Evolutionary conservation across 1,140 invertebrate genomes (phyloP).

Genomic region (Ruditapes philippinarum): DNA sequence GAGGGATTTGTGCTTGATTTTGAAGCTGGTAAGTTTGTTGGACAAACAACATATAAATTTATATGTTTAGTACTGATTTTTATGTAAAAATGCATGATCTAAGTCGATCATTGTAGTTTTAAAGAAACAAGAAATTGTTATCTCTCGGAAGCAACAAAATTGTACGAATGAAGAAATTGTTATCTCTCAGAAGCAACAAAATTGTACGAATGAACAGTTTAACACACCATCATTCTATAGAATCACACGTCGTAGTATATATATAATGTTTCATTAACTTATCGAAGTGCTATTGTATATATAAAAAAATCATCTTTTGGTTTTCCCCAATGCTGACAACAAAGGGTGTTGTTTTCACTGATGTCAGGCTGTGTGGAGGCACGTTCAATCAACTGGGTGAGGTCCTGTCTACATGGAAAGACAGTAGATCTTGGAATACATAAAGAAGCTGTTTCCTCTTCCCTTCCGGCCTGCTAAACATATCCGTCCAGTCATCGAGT

Average conservation of each 20-base stretch:
- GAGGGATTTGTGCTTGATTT: conserved; percentile 57
- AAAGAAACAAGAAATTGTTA: background rate
- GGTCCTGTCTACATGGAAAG: background rate
- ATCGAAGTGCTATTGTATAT: background rate
- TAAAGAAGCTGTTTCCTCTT: background rate
- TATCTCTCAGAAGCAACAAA: background rate
- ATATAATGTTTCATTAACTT: background rate
- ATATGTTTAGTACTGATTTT: background rate
- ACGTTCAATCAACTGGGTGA: conserved; percentile 17
- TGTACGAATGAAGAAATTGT: no score
- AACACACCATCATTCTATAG: background rate
- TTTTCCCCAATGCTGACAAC: conserved; percentile 43
- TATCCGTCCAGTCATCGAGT: background rate
- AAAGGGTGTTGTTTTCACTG: conserved; percentile 62
- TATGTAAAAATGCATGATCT: background rate
- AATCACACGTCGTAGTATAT: background rate
- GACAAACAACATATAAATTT: background rate
- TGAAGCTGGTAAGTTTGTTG: conserved; percentile 48
- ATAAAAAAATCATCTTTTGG: background rate
- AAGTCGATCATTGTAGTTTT: background rate
- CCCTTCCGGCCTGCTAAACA: conserved; percentile 14
- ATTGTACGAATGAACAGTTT: background rate
- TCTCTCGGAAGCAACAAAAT: no score
- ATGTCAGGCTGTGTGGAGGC: conserved; percentile 56
- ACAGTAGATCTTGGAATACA: background rate